A percentile compares a stretch with the other conserved stretches of the same genome.
phyloP scores from a whole-genome alignment of 2,888 invertebrate species.

The Plusia festucae region DNA sequence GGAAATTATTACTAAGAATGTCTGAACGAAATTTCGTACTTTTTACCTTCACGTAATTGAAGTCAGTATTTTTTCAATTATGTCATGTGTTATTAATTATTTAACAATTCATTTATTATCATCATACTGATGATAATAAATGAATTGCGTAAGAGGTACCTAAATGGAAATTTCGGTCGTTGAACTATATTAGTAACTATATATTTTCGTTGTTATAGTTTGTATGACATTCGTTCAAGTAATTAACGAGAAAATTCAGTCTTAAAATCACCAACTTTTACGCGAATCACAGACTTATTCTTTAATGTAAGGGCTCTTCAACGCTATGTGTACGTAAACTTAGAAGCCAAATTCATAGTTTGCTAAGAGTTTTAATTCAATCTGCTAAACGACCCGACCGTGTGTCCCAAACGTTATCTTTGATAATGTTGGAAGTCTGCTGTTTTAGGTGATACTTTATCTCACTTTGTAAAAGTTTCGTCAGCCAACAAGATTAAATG shows the following conservation, averaged over 20 bases:
- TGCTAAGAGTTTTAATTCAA: constrained; percentile 46
- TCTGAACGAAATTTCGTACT: too few relatives aligned
- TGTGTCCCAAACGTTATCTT: constrained; percentile 71
- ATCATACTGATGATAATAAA: too few relatives aligned
- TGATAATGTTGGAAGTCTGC: constrained; percentile 75
- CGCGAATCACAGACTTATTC: constrained; percentile 19
- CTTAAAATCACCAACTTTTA: constrained; percentile 13
- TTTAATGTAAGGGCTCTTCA: constrained; percentile 10
- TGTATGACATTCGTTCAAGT: not conserved
- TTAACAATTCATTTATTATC: too few relatives aligned
- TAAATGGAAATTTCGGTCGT: too few relatives aligned
- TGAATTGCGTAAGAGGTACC: too few relatives aligned
- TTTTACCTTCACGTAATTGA: too few relatives aligned
- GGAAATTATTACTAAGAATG: too few relatives aligned
- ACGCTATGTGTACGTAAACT: constrained; percentile 17
- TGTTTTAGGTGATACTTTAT: constrained; percentile 85
- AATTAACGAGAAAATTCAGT: not conserved
- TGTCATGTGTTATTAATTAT: too few relatives aligned
- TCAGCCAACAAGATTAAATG: constrained; percentile 86
- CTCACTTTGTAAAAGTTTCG: constrained; percentile 82
- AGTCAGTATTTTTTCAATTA: too few relatives aligned
- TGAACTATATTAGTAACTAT: not conserved
- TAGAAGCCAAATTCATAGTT: constrained; percentile 35
- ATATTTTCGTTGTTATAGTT: too few relatives aligned
- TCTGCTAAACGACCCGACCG: constrained; percentile 44